Conservation (phyloP, 2,797 vertebrate genomes). For the Percopsis omiscomaycus region DNA sequence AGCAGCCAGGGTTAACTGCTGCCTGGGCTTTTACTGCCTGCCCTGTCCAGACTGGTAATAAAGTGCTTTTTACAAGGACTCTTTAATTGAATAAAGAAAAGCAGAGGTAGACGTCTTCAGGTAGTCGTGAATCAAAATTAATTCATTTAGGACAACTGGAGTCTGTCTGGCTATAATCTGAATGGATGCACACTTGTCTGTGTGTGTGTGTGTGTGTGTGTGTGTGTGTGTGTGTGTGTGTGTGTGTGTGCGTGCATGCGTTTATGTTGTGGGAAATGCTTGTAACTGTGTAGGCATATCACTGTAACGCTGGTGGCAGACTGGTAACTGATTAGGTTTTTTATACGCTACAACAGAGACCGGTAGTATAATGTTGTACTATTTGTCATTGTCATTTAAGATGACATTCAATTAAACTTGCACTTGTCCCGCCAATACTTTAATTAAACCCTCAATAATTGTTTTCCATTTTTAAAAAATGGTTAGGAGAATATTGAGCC, state of each 20-base stretch:
- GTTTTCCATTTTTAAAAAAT: constrained; percentile 67
- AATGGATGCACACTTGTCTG: constrained; percentile 20
- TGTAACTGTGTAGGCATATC: constrained; percentile 35
- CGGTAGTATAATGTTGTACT: constrained; percentile 32
- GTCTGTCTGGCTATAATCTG: constrained; percentile 48
- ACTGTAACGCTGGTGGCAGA: constrained; percentile 36
- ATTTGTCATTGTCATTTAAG: constrained; percentile 60
- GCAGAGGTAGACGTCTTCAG: constrained; percentile 62
- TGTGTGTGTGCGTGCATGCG: constrained; percentile 22
- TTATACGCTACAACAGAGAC: constrained; percentile 33
- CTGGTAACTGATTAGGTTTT: constrained; percentile 55
- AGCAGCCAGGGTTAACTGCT: constrained; percentile 41
- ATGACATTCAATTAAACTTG: constrained; percentile 77
- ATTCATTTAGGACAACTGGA: constrained; percentile 68
- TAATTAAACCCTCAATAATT: constrained; percentile 81
- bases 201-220: background rate
- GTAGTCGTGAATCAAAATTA: constrained; percentile 67
- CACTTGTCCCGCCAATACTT: constrained; percentile 76
- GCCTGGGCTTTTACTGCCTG: constrained; percentile 55
- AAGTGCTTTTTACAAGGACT: constrained; percentile 68
- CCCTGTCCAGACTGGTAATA: constrained; percentile 63
- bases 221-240: constrained; percentile 22
- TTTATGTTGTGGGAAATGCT: constrained; percentile 18
- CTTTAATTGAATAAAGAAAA: constrained; percentile 64
- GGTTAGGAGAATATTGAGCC: constrained; percentile 54